A percentile compares a stretch with the other conserved stretches of the same genome.
Evolutionary conservation across 2,113 vertebrate genomes (phyloP).

Genomic region (Muntiacus muntjak): DNA sequence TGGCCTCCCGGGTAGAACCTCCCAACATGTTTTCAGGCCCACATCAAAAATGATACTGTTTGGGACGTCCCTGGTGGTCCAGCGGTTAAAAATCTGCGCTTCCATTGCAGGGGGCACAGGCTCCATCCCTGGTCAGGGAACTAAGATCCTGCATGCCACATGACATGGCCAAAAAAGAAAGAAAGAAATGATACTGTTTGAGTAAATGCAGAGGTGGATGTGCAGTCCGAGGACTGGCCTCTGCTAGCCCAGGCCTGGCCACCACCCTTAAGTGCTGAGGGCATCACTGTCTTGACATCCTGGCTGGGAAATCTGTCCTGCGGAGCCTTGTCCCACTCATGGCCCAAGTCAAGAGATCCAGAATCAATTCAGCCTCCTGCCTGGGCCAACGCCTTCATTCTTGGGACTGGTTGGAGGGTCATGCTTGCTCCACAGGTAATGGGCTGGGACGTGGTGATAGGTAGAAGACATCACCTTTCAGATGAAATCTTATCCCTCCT

Average conservation of each 20-base stretch:
- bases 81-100: background rate
- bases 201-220: background rate
- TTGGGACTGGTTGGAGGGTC: background rate
- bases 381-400: background rate
- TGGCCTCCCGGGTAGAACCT: background rate
- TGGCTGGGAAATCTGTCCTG: background rate
- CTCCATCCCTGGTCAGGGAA: background rate
- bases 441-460: background rate
- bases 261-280: background rate
- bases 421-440: background rate
- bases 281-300: background rate
- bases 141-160: background rate
- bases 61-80: background rate
- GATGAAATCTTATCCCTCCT: background rate
- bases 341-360: background rate
- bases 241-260: background rate
- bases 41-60: background rate
- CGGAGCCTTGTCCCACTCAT: background rate
- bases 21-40: background rate
- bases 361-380: background rate
- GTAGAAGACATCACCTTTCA: background rate
- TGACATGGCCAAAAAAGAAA: background rate
- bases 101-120: background rate
- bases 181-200: background rate
- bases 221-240: background rate